These are phyloP conservation scores for Trypoxylon attenuatum DNA, from an alignment of 2,888 invertebrate genomes.

Conservation along the genomic window DNA sequence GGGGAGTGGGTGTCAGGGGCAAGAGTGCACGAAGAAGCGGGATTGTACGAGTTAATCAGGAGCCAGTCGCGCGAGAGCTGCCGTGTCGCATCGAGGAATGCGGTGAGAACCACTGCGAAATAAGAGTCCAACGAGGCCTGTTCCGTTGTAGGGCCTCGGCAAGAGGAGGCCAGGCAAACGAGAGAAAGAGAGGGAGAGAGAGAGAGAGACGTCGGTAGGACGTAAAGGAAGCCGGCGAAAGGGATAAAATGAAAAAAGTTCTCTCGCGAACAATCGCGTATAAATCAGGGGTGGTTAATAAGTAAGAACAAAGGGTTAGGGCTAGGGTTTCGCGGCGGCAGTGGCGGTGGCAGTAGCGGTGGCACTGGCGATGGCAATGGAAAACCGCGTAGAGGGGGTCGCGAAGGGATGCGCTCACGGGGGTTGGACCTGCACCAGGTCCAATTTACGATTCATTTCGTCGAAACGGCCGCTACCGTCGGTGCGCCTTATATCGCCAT, in stretches of 20 bases:
- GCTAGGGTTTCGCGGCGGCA: slow-evolving; percentile 38
- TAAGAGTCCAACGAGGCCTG: slow-evolving; percentile 47
- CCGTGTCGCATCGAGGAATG: slow-evolving; percentile 1
- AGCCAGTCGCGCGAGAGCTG: slow-evolving; percentile 55
- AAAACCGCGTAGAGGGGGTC: slow-evolving; percentile 25
- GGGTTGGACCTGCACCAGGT: slow-evolving; percentile 64
- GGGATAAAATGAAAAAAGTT: slow-evolving; percentile 67
- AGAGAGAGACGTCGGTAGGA: neutral
- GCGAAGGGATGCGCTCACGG: slow-evolving; percentile 54
- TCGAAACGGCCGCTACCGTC: slow-evolving; percentile 68
- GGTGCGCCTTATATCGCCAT: slow-evolving; percentile 70
- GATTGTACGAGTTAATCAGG: slow-evolving; percentile 67
- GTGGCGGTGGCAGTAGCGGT: slow-evolving; percentile 27
- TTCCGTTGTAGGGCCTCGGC: slow-evolving; percentile 4
- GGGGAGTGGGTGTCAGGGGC: too few relatives aligned
- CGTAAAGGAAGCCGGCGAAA: slow-evolving; percentile 18
- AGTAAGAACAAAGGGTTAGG: slow-evolving; percentile 67
- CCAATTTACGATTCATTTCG: slow-evolving; percentile 73
- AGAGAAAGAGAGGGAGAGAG: slow-evolving; percentile 1
- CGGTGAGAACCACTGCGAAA: slow-evolving; percentile 61
- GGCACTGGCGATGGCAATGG: neutral
- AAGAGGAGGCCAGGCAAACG: neutral
- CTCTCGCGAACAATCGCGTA: slow-evolving; percentile 65
- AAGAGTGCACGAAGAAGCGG: slow-evolving; percentile 34
- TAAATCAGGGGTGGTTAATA: slow-evolving; percentile 70